phyloP scores from a whole-genome alignment of 2,113 vertebrate genomes.

The Rattus norvegicus region DNA sequence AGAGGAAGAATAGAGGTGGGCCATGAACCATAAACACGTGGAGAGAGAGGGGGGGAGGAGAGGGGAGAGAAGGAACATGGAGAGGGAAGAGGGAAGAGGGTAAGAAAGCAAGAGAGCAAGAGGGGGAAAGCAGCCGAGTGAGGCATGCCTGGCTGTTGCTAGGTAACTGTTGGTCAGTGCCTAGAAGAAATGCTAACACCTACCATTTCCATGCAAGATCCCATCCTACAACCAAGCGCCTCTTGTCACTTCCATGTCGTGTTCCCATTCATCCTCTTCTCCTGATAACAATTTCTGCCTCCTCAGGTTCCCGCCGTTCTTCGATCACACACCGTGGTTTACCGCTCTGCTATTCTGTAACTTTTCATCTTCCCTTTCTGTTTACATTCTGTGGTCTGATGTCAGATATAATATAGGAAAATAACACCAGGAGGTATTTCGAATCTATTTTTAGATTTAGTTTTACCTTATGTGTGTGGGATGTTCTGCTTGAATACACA shows the following conservation, averaged over 20 bases:
- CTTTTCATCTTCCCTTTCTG: neutral
- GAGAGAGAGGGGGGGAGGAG: no score
- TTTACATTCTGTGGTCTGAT: neutral
- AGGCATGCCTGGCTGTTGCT: no score
- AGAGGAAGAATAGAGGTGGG: no score
- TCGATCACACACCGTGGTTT: neutral
- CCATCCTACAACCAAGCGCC: neutral
- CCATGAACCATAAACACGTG: no score
- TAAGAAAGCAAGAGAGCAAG: no score
- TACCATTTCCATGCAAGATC: no score
- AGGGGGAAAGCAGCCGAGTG: no score
- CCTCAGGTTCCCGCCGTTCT: accelerated
- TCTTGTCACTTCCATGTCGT: neutral
- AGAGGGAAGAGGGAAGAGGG: no score
- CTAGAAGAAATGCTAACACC: no score
- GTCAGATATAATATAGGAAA: neutral
- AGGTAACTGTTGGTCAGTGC: no score
- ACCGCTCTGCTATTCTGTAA: neutral
- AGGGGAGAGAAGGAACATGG: no score
- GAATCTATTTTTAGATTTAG: neutral
- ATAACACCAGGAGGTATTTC: neutral
- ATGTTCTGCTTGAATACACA: neutral
- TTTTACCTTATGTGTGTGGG: neutral
- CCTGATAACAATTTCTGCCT: neutral
- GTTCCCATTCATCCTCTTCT: neutral